Base-by-base conservation (phyloP, 37 sponge, comb jelly and placozoan species). In the Hexactinellida sp. region DNA sequence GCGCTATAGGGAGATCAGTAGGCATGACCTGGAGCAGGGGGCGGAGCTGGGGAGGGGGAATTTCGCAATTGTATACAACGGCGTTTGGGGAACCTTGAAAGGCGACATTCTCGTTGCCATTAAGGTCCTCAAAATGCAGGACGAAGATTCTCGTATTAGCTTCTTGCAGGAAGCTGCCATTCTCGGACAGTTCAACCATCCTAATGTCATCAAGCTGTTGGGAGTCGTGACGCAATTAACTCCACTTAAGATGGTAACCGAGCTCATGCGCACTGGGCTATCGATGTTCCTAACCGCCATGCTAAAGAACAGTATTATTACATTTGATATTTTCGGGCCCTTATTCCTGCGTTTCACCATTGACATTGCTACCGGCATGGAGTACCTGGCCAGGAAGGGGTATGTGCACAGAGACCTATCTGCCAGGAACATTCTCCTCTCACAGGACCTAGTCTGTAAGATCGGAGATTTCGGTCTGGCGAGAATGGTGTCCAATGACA, bases 171-270 rank as follows among this genome's bases (percentile, higher is more conserved):
- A 83, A 28, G 84, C 84, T 3, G 37, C 37, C 28, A 37, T 83
- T 83, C 84, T 83, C 3, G 84, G 84, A n/a, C 84, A 83, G 28
- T 83, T 83, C 41, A 38, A 38, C 28, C 84, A 83, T 38, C 38
- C 38, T 38, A 83, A 83, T 25, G 84, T 83, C 3, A 5, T 83
- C 39, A 38, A 37, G 38, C 84, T 83, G 19, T 28, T 38, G 36
- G 84, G 84, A 19, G 84, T 83, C 23, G 37, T 83, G 37, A 83
- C 84, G 5, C 76, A 7, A 28, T 32, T 7, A 7, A 63, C 3
- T 63, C 76, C 76, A 23, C 3, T 63, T 7, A 63, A 25, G 34
- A 63, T 63, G 76, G 76, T 63, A 23, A 63, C 76, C 3, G 76
- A 63, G 34, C 21, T 10, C 19, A 63, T 63, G 76, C 25, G 30